Conservation (phyloP, 2,888 invertebrate species). For the Myopa tessellatipennis region DNA sequence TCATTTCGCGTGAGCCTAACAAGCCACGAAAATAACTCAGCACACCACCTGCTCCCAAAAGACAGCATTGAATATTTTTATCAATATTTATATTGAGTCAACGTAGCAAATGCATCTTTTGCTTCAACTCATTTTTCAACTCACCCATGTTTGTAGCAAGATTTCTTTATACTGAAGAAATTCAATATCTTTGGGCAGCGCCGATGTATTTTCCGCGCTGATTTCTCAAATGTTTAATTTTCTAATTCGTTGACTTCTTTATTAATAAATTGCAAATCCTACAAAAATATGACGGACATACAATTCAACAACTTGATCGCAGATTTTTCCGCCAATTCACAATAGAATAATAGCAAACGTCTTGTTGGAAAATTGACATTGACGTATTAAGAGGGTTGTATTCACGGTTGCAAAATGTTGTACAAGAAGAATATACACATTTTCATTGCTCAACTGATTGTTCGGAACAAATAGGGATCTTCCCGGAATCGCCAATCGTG, state of each 20-base stretch:
- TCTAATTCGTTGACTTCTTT: neutral
- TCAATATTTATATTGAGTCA: neutral
- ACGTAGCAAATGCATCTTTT: neutral
- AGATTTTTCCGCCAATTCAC: no score
- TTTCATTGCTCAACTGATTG: no score
- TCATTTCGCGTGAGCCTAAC: slow-evolving; percentile 96
- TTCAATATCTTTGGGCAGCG: neutral
- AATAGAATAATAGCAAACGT: no score
- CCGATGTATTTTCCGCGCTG: neutral
- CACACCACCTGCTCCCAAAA: slow-evolving; percentile 81
- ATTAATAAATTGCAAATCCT: slow-evolving; percentile 15
- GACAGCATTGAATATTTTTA: neutral
- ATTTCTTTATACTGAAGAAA: neutral
- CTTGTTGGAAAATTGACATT: no score
- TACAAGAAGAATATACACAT: no score
- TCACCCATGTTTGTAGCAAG: slow-evolving; percentile 39
- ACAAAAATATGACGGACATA: slow-evolving; percentile 25
- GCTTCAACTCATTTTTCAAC: slow-evolving; percentile 3
- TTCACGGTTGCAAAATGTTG: no score
- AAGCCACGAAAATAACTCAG: slow-evolving; percentile 96
- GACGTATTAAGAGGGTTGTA: no score
- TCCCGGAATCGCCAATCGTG: no score
- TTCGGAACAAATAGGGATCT: no score
- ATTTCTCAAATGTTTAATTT: neutral
- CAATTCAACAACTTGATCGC: no score